phyloP scores from a whole-genome alignment of 2,797 vertebrate genomes.

The Ceryle rudis region DNA sequence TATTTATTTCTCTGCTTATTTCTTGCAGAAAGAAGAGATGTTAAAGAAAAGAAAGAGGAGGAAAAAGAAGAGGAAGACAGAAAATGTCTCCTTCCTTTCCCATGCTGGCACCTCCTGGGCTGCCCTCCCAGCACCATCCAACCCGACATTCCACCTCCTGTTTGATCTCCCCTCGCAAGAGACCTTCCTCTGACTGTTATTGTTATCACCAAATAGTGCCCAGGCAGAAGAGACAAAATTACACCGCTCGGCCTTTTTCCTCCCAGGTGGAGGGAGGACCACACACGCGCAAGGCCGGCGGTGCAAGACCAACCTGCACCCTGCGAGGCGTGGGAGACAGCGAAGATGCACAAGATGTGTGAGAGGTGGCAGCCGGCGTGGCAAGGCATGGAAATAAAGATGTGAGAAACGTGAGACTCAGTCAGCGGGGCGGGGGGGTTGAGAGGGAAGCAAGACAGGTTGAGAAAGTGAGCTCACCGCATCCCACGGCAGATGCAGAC shows the following conservation, averaged over 20 bases:
- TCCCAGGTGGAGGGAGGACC: slow-evolving; percentile 48
- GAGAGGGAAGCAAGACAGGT: background rate
- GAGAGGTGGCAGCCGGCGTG: background rate
- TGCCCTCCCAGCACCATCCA: background rate
- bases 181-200: background rate
- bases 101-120: background rate
- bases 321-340: fast-evolving
- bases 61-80: background rate
- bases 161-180: background rate
- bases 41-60: background rate
- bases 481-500: background rate
- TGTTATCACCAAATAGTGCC: background rate
- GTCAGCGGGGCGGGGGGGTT: background rate
- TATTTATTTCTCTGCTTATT: background rate
- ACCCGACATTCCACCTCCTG: background rate
- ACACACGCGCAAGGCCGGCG: background rate
- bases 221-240: background rate
- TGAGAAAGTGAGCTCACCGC: background rate
- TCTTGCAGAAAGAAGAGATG: background rate
- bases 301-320: background rate
- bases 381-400: background rate
- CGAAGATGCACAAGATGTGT: background rate
- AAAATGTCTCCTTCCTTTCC: background rate
- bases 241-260: background rate
- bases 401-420: background rate